A percentile compares a stretch with the other conserved stretches of the same genome.
Conservation (phyloP, 2,113 vertebrate species). For the Carassius carassius region DNA sequence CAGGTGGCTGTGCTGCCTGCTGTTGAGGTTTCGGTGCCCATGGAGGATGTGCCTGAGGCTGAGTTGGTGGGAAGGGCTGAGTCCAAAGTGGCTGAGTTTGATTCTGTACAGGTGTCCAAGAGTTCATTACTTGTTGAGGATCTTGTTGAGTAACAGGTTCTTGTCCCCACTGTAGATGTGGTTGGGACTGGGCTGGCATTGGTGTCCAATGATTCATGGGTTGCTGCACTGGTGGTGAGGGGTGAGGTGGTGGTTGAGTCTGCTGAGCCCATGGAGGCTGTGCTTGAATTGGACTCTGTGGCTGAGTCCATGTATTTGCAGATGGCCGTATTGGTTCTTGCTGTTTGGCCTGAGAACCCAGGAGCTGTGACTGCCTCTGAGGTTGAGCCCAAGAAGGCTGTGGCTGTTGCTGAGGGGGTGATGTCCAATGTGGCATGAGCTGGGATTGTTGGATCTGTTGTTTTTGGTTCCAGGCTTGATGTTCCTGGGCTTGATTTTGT, state of each 20-base stretch:
- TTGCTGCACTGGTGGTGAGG: slow-evolving; percentile 41
- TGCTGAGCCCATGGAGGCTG: slow-evolving; percentile 55
- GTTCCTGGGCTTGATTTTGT: slow-evolving; percentile 63
- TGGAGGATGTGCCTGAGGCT: slow-evolving; percentile 63
- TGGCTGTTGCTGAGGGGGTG: slow-evolving; percentile 58
- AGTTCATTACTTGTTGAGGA: slow-evolving; percentile 52
- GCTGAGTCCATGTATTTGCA: slow-evolving; percentile 49
- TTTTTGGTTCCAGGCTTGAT: slow-evolving; percentile 65
- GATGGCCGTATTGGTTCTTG: slow-evolving; percentile 42
- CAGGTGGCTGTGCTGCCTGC: slow-evolving; percentile 57
- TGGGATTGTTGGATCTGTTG: slow-evolving; percentile 58
- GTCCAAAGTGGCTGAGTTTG: slow-evolving; percentile 67
- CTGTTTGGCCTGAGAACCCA: slow-evolving; percentile 48
- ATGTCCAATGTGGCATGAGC: slow-evolving; percentile 64
- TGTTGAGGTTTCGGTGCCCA: slow-evolving; percentile 68
- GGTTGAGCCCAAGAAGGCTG: slow-evolving; percentile 65
- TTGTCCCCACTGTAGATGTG: slow-evolving; percentile 41
- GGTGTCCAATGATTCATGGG: slow-evolving; percentile 40
- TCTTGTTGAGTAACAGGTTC: slow-evolving; percentile 40
- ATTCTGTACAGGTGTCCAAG: slow-evolving; percentile 70
- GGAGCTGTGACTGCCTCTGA: slow-evolving; percentile 59
- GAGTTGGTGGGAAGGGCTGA: slow-evolving; percentile 62
- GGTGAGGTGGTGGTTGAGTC: slow-evolving; percentile 41
- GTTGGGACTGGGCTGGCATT: slow-evolving; percentile 43
- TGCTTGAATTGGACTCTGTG: slow-evolving; percentile 43